A percentile compares a stretch with the other conserved stretches of the same genome.
Conservation (phyloP, 2,797 vertebrate genomes). For the Distichodus sexfasciatus region DNA sequence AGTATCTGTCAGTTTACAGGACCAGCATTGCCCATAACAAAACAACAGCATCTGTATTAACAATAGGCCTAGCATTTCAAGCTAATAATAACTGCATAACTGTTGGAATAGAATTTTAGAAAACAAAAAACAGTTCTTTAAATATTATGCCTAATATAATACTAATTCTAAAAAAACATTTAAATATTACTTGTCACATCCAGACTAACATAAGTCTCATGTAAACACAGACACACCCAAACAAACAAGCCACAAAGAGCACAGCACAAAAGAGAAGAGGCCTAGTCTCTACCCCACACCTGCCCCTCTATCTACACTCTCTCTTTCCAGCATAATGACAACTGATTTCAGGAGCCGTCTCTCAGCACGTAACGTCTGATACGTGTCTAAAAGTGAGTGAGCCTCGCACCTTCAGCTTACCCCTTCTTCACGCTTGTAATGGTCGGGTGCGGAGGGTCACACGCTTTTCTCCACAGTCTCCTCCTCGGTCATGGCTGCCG, state of each 20-base stretch:
- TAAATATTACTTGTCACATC: background rate
- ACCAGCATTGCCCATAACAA: slow-evolving; percentile 23
- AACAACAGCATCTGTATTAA: slow-evolving; percentile 17
- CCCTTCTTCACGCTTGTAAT: slow-evolving; percentile 36
- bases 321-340: slow-evolving; percentile 5
- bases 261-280: slow-evolving; percentile 9
- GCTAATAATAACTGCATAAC: background rate
- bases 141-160: too few species aligned
- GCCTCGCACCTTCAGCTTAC: slow-evolving; percentile 23
- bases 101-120: background rate
- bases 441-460: slow-evolving; percentile 35
- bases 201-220: slow-evolving; percentile 17
- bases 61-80: background rate
- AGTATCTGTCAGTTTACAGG: slow-evolving; percentile 12
- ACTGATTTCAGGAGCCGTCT: slow-evolving; percentile 32
- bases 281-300: slow-evolving; percentile 32
- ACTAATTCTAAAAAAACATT: background rate
- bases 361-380: slow-evolving; percentile 13
- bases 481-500: slow-evolving; percentile 43
- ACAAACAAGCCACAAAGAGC: slow-evolving; percentile 36
- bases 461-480: slow-evolving; percentile 28
- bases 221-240: slow-evolving; percentile 13
- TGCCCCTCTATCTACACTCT: slow-evolving; percentile 38
- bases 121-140: slow-evolving; percentile 9
- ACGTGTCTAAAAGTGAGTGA: slow-evolving; percentile 33